These are phyloP conservation scores for Athripsodes cinereus DNA, from an alignment of 2,888 invertebrate genomes.

Conservation along the genomic window DNA sequence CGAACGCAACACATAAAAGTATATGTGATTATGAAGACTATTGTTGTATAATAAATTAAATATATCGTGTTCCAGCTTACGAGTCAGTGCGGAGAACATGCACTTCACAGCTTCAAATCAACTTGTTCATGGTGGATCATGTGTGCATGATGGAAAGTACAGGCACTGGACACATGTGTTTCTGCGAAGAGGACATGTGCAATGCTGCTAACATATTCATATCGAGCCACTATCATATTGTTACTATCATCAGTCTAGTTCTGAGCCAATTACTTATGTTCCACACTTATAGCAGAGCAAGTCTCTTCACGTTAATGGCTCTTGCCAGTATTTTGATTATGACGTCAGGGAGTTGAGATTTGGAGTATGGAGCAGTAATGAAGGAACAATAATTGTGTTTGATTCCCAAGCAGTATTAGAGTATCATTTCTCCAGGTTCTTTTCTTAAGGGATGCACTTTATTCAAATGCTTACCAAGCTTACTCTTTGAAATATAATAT, in stretches of 20 bases:
- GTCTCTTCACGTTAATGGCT: neutral
- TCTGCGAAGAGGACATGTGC: conserved; percentile 97
- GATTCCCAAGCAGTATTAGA: conserved; percentile 1
- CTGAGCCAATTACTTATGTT: neutral
- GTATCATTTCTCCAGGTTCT: neutral
- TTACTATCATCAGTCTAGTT: neutral
- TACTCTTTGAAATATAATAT: neutral
- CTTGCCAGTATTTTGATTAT: neutral
- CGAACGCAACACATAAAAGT: no score
- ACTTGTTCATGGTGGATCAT: conserved; percentile 96
- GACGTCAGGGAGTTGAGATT: conserved; percentile 1
- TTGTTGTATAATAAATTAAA: conserved; percentile 16
- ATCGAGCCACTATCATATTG: conserved; percentile 4
- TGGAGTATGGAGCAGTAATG: neutral
- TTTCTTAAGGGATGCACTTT: neutral
- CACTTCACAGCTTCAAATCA: conserved; percentile 89
- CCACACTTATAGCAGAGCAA: neutral
- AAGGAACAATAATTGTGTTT: neutral
- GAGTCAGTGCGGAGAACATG: conserved; percentile 89
- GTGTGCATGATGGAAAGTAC: conserved; percentile 99
- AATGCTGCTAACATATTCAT: conserved; percentile 46
- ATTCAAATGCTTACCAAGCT: neutral
- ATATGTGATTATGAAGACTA: no score
- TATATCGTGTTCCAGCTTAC: conserved; percentile 60
- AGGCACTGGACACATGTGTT: conserved; percentile 97